Percentiles rank a stretch among this genome's conserved stretches.
phyloP scores from a whole-genome alignment of 2,888 invertebrate genomes.

The Sthenelais limicola region DNA sequence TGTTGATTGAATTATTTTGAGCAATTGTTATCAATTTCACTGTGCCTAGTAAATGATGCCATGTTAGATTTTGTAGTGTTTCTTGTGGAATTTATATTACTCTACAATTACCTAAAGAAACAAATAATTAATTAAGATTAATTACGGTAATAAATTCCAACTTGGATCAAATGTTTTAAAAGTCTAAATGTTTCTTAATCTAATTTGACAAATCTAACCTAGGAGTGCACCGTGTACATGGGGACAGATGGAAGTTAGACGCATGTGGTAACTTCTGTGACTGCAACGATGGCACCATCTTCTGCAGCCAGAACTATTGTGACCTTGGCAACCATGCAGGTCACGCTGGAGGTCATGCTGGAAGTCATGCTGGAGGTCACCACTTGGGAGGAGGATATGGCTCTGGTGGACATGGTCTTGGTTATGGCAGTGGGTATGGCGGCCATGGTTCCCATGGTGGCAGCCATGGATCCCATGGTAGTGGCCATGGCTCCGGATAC shows the following conservation, averaged over 20 bases:
- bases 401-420: background rate
- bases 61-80: no score
- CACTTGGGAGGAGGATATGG: background rate
- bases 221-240: conserved; percentile 19
- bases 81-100: no score
- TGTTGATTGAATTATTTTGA: no score
- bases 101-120: no score
- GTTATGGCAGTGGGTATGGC: background rate
- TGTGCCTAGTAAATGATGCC: no score
- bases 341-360: background rate
- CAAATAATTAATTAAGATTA: no score
- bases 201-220: no score
- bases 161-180: no score
- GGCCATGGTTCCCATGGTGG: background rate
- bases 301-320: conserved; percentile 15
- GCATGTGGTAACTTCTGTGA: conserved; percentile 27
- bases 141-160: no score
- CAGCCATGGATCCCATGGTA: background rate
- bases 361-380: background rate
- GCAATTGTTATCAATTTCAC: no score
- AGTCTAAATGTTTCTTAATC: no score
- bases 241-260: conserved; percentile 28
- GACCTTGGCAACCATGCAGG: background rate
- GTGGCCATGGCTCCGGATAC: background rate
- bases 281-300: conserved; percentile 33